Evolutionary conservation across 2,797 vertebrate species (phyloP), one percentile per base, ranked within the genome.

Genomic region (Taenioides sp.): DNA sequence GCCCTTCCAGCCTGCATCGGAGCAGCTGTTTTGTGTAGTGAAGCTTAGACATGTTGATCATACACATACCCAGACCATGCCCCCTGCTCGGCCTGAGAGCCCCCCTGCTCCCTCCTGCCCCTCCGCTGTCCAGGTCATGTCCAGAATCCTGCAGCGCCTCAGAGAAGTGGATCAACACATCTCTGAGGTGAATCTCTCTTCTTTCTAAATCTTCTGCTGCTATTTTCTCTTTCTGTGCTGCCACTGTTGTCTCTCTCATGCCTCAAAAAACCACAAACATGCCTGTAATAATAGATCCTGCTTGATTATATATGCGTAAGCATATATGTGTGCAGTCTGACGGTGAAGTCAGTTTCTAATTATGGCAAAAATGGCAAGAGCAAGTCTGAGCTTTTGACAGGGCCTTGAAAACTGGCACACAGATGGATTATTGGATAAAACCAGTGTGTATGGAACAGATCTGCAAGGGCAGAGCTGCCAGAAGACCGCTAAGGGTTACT

Each of bases 131-230:
- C 87, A 93, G 88, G 94, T 94, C 72, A 94, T 98, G 84, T 93
- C 94, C 20, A 96, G 97, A 88, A 93, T 98, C 85, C 94, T 98
- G 73, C 94, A 95, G 83, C 96, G 97, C 80, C 96, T 99, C 85
- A 96, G 95, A 90, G 94, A 95, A 83, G 95, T 98, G 91, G 97
- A 99, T 52, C 95, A 98, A 70, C 93, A 96, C 90, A 88, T 97
- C 85, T 95, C 95, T 78, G 95, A 99, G 97, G 98, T 99, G 97
- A 98, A 87, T 85, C 84, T 81, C 67, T 79, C 66, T 64, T 49
- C 25, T 75, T 54, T 69, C 60, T 62, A 11, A 20, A 34, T 27
- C 62, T 18, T 60, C 65, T 74, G 63, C 57, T 80, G 50, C 71
- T 67, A 72, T 27, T 47, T 66, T 65, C 34, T 47, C 52, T 74